Percentiles rank a stretch among this genome's conserved stretches.
phyloP scores from a whole-genome alignment of 2,888 invertebrate genomes.

The Eulithis testata region DNA sequence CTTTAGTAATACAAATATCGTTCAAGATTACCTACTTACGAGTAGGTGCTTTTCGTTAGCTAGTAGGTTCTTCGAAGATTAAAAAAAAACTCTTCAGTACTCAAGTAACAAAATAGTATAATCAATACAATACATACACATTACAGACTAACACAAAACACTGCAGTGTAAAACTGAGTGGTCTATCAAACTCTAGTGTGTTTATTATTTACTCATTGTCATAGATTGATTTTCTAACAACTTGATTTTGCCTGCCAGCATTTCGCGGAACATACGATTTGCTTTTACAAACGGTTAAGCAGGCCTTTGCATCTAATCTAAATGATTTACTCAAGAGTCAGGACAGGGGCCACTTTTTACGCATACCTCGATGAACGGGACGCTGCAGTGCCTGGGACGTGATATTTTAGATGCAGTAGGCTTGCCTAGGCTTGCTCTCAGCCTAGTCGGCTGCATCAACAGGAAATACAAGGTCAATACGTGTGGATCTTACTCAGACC shows the following conservation, averaged over 20 bases:
- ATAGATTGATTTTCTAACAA: not conserved
- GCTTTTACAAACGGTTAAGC: constrained; percentile 10
- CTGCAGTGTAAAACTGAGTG: constrained; percentile 16
- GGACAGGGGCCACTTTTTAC: too few species aligned
- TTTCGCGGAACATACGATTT: constrained; percentile 1
- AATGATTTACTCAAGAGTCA: too few species aligned
- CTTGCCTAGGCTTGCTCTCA: too few species aligned
- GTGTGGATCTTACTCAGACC: too few species aligned
- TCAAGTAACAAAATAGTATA: constrained; percentile 33
- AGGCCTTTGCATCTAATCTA: too few species aligned
- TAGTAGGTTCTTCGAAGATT: not conserved
- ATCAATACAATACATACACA: constrained; percentile 34
- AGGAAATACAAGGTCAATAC: too few species aligned
- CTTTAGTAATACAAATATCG: not conserved
- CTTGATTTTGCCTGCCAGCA: constrained; percentile 9
- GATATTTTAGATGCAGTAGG: too few species aligned
- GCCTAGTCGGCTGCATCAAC: too few species aligned
- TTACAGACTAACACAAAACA: constrained; percentile 28
- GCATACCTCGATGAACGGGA: too few species aligned
- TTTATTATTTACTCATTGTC: not conserved
- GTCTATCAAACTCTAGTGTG: not conserved
- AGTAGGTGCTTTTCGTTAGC: not conserved
- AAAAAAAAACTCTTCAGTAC: constrained; percentile 25
- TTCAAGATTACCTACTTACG: not conserved
- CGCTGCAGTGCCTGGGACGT: too few species aligned